A percentile compares a stretch with the other conserved stretches of the same genome.
Evolutionary conservation across 1,140 invertebrate genomes (phyloP).

Genomic region (Drosophila obscura): DNA sequence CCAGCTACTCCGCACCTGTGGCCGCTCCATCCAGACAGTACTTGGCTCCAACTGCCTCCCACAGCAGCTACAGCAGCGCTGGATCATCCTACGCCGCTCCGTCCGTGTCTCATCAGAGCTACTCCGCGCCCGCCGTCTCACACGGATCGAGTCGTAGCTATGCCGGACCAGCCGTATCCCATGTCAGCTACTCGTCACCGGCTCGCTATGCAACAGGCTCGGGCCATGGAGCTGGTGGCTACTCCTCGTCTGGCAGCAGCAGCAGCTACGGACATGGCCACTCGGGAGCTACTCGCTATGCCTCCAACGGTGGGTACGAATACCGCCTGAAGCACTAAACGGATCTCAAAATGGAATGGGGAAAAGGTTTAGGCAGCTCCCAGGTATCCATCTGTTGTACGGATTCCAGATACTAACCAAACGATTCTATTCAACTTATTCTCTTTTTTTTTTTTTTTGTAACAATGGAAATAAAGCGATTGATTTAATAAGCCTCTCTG

Average conservation of each 20-base stretch:
- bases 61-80: conserved; percentile 29
- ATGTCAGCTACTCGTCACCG: conserved; percentile 29
- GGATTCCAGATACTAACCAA: too few relatives aligned
- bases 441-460: conserved; percentile 31
- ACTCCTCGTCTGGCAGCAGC: background rate
- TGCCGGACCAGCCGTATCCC: conserved; percentile 35
- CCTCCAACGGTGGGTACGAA: conserved; percentile 59
- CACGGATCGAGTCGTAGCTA: conserved; percentile 15
- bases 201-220: conserved; percentile 29
- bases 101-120: conserved; percentile 1
- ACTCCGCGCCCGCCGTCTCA: conserved; percentile 15
- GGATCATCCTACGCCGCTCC: conserved; percentile 16
- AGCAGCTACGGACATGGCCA: background rate
- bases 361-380: background rate
- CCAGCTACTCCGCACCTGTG: conserved; percentile 35
- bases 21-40: conserved; percentile 55
- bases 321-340: conserved; percentile 57
- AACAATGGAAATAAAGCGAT: conserved; percentile 28
- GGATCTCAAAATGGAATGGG: conserved; percentile 12
- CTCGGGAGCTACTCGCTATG: conserved; percentile 38
- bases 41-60: conserved; percentile 32
- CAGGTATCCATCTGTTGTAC: too few relatives aligned
- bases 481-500: too few relatives aligned
- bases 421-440: conserved; percentile 1
- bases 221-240: conserved; percentile 25